Evolutionary conservation across 1,140 invertebrate species (phyloP).

Genomic region (Calosoma granatense): DNA sequence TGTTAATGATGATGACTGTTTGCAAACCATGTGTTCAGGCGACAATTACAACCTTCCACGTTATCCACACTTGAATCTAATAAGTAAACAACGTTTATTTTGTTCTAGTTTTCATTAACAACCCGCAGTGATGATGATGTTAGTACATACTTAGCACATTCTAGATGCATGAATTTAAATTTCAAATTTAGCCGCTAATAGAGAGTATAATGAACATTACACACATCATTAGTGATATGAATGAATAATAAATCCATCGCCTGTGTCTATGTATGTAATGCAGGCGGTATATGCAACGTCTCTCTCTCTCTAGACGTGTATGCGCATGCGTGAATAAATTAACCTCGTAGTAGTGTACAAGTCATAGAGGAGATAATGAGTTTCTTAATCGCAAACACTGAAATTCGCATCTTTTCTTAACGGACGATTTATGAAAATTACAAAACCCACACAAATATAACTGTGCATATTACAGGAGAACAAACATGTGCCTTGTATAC

Average conservation of each 20-base stretch:
- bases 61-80: not conserved
- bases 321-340: not conserved
- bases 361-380: not conserved
- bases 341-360: too few species aligned
- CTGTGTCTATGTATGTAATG: too few species aligned
- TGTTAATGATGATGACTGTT: not conserved
- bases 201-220: not conserved
- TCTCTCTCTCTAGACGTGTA: not conserved
- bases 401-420: too few species aligned
- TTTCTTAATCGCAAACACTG: not conserved
- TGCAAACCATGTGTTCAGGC: not conserved
- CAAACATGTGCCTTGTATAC: too few species aligned
- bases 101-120: not conserved
- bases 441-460: too few species aligned
- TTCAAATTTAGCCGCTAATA: not conserved
- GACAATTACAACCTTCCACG: not conserved
- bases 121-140: not conserved
- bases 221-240: not conserved
- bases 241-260: not conserved
- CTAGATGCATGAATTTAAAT: not conserved
- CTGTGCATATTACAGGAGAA: too few species aligned
- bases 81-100: not conserved
- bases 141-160: not conserved
- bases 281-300: too few species aligned
- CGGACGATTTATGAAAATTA: too few species aligned